Percentiles rank a stretch among this genome's conserved stretches.
Conservation (phyloP, 2,113 vertebrate genomes). For the Onychostruthus taczanowskii region DNA sequence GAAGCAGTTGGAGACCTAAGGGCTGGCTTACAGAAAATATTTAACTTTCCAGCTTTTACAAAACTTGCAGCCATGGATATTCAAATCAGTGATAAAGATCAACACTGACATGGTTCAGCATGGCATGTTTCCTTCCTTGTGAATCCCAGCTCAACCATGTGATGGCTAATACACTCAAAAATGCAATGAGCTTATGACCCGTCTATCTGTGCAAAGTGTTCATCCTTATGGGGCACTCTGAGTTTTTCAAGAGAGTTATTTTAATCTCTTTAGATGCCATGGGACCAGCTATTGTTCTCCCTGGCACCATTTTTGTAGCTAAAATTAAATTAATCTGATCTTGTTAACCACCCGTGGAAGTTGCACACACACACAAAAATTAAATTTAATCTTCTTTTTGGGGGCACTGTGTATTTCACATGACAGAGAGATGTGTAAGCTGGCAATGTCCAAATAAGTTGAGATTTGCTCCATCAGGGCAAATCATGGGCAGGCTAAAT, state of each 20-base stretch:
- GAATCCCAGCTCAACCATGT: conserved; percentile 33
- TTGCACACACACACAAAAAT: neutral
- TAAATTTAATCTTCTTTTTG: neutral
- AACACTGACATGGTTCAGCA: neutral
- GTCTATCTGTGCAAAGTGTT: neutral
- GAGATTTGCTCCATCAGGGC: neutral
- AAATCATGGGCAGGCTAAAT: neutral
- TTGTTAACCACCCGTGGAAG: neutral
- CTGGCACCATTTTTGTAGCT: conserved; percentile 45
- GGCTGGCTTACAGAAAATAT: neutral
- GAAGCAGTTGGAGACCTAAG: neutral
- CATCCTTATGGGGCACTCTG: conserved; percentile 27
- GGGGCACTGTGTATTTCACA: neutral
- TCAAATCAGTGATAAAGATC: neutral
- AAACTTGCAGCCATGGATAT: neutral
- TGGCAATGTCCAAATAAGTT: neutral
- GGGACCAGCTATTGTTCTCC: conserved; percentile 47
- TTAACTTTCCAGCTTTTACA: neutral
- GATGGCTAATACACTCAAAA: conserved; percentile 48
- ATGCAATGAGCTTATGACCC: conserved; percentile 46
- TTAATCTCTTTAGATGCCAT: conserved; percentile 59
- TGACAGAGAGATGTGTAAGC: neutral
- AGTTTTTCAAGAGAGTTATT: conserved; percentile 45
- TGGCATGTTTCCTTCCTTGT: neutral
- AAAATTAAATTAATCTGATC: neutral